These are phyloP conservation scores for Myanophis thanlyinensis DNA, from an alignment of 2,113 vertebrate species.

Conservation along the genomic window DNA sequence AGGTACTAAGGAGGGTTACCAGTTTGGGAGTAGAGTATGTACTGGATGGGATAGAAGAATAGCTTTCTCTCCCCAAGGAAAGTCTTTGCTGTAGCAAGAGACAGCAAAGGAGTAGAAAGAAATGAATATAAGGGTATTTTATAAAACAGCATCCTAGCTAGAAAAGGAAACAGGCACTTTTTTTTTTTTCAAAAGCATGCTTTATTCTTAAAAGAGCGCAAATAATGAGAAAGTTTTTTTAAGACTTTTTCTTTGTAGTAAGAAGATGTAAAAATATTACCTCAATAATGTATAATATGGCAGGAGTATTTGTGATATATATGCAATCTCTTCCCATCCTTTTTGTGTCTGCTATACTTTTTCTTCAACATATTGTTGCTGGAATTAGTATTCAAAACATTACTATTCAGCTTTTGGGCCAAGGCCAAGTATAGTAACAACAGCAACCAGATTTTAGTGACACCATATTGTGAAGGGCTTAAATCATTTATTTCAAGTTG, in stretches of 20 bases:
- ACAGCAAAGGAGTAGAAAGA: background rate
- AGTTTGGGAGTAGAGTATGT: too few species aligned
- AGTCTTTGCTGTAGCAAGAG: background rate
- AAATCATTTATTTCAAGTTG: background rate
- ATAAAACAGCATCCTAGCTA: background rate
- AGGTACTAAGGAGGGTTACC: constrained; percentile 46
- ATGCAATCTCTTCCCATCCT: background rate
- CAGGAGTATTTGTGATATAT: background rate
- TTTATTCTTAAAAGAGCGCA: background rate
- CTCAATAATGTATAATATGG: background rate
- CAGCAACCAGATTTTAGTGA: background rate
- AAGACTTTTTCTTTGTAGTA: background rate
- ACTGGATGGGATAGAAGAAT: background rate
- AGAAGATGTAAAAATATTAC: background rate
- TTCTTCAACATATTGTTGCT: background rate
- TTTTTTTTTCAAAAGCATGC: background rate
- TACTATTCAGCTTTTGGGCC: background rate
- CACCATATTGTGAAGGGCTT: background rate
- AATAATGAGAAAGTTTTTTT: background rate
- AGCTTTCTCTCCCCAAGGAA: background rate
- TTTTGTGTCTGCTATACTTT: background rate
- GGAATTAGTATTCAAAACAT: background rate
- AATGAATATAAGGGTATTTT: background rate
- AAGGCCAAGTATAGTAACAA: background rate
- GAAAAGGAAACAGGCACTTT: background rate